Percentiles rank a stretch among this genome's conserved stretches.
Evolutionary conservation across 37 sponge, comb jelly and placozoan genomes (phyloP).

Genomic region (Halisarca cf. caerulea): DNA sequence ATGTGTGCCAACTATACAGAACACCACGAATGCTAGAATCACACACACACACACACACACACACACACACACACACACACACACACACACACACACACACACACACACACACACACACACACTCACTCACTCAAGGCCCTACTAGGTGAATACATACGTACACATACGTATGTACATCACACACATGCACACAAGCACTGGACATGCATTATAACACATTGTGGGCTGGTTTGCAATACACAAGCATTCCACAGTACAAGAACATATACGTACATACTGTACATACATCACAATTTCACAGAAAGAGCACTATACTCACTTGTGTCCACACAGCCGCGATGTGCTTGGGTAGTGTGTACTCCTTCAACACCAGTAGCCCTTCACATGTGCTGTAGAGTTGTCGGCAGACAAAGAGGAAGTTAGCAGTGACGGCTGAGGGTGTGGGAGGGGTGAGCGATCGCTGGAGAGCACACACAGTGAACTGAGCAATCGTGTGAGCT

Average conservation of each 20-base stretch:
- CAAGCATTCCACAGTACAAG: background rate
- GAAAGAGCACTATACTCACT: slow-evolving; percentile 25
- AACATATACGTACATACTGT: background rate
- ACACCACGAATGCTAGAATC: too few species aligned
- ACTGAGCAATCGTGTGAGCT: slow-evolving; percentile 47
- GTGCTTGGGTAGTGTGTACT: slow-evolving; percentile 58
- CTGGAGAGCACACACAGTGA: slow-evolving; percentile 36
- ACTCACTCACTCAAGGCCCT: background rate
- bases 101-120: background rate
- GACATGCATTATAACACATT: too few species aligned
- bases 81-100: too few species aligned
- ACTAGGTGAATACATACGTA: background rate
- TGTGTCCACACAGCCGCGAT: slow-evolving; percentile 55
- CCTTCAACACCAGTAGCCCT: slow-evolving; percentile 58
- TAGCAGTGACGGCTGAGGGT: slow-evolving; percentile 32
- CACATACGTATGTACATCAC: too few species aligned
- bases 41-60: too few species aligned
- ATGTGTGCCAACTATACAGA: too few species aligned
- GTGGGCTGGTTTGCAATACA: too few species aligned
- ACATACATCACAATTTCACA: background rate
- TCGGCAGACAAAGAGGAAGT: slow-evolving; percentile 79
- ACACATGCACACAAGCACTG: too few species aligned
- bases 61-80: too few species aligned
- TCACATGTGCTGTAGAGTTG: slow-evolving; percentile 85
- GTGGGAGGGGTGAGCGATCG: slow-evolving; percentile 11